phyloP scores from a whole-genome alignment of 2,888 invertebrate species.

The Odiellus spinosus region DNA sequence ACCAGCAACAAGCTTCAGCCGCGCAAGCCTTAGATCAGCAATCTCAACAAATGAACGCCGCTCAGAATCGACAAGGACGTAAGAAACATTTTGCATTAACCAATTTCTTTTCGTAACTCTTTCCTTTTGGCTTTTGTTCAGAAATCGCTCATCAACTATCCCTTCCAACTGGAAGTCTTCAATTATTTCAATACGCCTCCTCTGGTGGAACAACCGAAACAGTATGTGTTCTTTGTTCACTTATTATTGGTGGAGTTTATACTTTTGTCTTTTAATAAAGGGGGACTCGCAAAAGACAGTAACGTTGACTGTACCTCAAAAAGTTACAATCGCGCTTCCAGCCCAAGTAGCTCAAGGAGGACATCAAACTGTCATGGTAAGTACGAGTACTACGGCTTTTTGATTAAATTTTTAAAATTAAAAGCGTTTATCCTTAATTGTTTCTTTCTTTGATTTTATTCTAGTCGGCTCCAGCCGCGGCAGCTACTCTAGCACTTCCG shows the following conservation, averaged over 20 bases:
- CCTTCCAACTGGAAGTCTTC: conserved; percentile 16
- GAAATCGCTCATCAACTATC: conserved; percentile 14
- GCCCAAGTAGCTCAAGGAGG: conserved; percentile 16
- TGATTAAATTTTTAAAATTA: no score
- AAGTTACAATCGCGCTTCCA: conserved; percentile 15
- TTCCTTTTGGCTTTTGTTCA: no score
- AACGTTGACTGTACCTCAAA: conserved; percentile 16
- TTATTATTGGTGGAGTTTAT: neutral
- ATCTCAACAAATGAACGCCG: no score
- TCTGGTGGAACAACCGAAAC: conserved; percentile 1
- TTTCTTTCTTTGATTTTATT: no score
- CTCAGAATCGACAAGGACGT: no score
- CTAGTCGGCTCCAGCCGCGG: conserved; percentile 51
- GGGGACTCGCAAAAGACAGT: conserved; percentile 17
- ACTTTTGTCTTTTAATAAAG: conserved; percentile 9
- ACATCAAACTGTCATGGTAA: conserved; percentile 15
- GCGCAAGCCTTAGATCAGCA: conserved; percentile 1
- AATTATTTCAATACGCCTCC: conserved; percentile 16
- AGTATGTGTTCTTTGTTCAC: neutral
- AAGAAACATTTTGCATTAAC: no score
- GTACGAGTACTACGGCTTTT: no score
- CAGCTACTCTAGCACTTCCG: conserved; percentile 75
- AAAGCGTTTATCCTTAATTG: no score
- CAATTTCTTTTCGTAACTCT: no score
- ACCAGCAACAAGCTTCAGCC: conserved; percentile 7